Base-by-base conservation (phyloP, 1,140 invertebrate species). In the Chionoecetes opilio region DNA sequence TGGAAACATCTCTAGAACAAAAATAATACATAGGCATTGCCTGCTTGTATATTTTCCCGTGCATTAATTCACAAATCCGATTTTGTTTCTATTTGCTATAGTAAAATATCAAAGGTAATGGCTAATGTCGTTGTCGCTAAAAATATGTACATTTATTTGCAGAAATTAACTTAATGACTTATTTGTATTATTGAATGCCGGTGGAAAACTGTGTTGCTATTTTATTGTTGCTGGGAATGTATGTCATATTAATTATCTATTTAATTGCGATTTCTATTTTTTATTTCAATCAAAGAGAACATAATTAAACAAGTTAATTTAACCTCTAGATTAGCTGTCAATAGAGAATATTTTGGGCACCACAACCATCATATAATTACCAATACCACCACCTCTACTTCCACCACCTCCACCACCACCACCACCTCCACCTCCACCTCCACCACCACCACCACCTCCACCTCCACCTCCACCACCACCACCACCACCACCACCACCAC, bases 111-210 rank as follows among this genome's bases (percentile, higher is more conserved):
- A 75, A 75, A 75, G 63, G 21, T 75, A 9, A 53, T 2, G 21
- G 46, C 46, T 75, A 75, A 75, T 75, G 21, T 26, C n/a, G 63
- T 75, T 75, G n/a, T n/a, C 63, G 21, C 11, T 14, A 75, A 75
- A 75, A 75, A 75, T 75, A 75, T 75, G 63, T 75, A n/a, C 63
- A 75, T 75, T 75, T 21, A n/a, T 75, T 75, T n/a, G 63, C 63
- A 75, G 63, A 75, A 75, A 75, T 75, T 75, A 75, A 75, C 63
- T n/a, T 75, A 75, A 75, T 75, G 63, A n/a, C 11, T n/a, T 75
- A n/a, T 75, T n/a, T 75, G 26, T 75, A 26, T 26, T n/a, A 17
- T 75, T 75, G 26, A 6, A 75, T 75, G 21, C 21, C 63, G 2
- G 63, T n/a, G 63, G 26, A 75, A 75, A 75, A 21, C 1, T 26